phyloP scores from a whole-genome alignment of 2,888 invertebrate genomes.

The Danaus chrysippus region DNA sequence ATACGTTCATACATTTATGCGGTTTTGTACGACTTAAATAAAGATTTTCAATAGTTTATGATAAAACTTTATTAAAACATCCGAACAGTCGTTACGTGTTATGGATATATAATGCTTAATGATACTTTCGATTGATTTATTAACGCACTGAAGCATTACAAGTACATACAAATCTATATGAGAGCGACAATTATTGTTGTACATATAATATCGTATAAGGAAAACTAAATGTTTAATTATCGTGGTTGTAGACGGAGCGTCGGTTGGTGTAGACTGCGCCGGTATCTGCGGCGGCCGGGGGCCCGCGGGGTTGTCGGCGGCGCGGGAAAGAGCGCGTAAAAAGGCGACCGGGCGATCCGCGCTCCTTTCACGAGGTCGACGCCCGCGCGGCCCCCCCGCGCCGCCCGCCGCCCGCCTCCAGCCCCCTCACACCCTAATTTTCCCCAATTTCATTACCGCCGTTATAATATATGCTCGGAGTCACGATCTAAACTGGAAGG shows the following conservation, averaged over 20 bases:
- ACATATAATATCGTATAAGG: background rate
- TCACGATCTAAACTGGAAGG: constrained; percentile 30
- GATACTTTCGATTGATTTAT: too few relatives aligned
- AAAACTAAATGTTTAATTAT: constrained; percentile 23
- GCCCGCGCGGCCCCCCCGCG: constrained; percentile 65
- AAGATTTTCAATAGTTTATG: too few relatives aligned
- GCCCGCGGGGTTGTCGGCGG: constrained; percentile 73
- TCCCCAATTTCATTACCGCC: constrained; percentile 43
- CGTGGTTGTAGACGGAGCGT: constrained; percentile 66
- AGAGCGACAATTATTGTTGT: background rate
- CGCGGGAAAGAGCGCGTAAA: constrained; percentile 74
- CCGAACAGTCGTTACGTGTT: too few relatives aligned
- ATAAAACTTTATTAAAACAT: too few relatives aligned
- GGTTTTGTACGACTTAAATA: too few relatives aligned
- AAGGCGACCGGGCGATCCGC: constrained; percentile 70
- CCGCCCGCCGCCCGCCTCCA: constrained; percentile 43
- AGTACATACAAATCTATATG: background rate
- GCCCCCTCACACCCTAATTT: constrained; percentile 50
- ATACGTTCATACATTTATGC: too few relatives aligned
- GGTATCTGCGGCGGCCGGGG: constrained; percentile 77
- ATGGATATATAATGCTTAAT: too few relatives aligned
- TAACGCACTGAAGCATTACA: background rate
- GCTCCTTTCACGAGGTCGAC: constrained; percentile 76
- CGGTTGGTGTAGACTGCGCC: constrained; percentile 67
- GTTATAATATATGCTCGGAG: constrained; percentile 12